Base-by-base conservation (phyloP, 2,797 vertebrate species). In the Platyrinchus mystaceus region DNA sequence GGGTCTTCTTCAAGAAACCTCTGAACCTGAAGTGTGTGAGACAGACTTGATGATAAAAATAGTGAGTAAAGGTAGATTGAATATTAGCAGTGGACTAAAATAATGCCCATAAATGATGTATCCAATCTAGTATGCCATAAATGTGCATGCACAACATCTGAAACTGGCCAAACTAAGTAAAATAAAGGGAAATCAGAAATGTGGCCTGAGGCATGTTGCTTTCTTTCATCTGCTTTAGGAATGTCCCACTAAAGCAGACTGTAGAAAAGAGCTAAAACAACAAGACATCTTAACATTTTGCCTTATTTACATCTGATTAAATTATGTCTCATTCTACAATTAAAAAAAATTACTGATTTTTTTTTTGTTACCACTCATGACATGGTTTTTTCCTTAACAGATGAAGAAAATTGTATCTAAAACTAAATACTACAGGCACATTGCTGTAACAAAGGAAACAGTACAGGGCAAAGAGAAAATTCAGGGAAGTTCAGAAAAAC, bases 1-100 rank as follows among this genome's bases (percentile, higher is more conserved):
- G 74, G 87, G 56, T 67, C 95, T 84, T 95, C 82, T 86, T 92
- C 73, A 47, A 52, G 79, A 53, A 93, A 69, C 82, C 69, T 87
- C 27, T 87, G 82, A 94, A 91, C 50, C 17, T 59, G 17, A 78
- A 78, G 52, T 56, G 36, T 3, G 2, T 46, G 62, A 83, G 59
- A 83, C 47, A 89, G 64, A 55, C 16, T 73, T 87, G 47, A 60
- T 82, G 82, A 59, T 55, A 49, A 46, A 77, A 27, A 36, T 56
- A 37, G 64, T 64, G 24, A 75, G 43, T 75, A 89, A 87, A 91
- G 63, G 43, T 84, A 66, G 46, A 32, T 66, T 84, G 55, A 71
- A 75, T 94, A 78, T 73, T 78, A 50, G 69, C 62, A 83, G 0
- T 37, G 28, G n/a, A 55, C 37, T 85, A 78, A 94, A 95, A 83